These are phyloP conservation scores for Danio rerio DNA, from an alignment of 2,113 vertebrate genomes.

Conservation along the genomic window DNA sequence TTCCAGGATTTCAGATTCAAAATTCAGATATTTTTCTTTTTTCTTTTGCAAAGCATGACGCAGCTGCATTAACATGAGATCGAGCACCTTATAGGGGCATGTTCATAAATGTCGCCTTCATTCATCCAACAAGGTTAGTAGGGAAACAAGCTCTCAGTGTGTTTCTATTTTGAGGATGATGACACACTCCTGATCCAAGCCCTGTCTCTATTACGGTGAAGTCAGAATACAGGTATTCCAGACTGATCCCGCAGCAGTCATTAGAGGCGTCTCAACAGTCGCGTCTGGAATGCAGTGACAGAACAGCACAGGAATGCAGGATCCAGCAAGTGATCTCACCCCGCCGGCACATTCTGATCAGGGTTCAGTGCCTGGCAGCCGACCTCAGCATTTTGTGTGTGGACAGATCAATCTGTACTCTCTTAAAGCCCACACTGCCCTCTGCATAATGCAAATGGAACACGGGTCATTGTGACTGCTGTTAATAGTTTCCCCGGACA, in stretches of 20 bases:
- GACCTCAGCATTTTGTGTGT: conserved; percentile 1
- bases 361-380: conserved; percentile 32
- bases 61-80: background rate
- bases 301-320: conserved; percentile 41
- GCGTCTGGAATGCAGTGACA: conserved; percentile 50
- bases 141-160: background rate
- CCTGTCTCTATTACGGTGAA: background rate
- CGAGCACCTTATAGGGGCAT: background rate
- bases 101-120: background rate
- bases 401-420: conserved; percentile 28
- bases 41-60: background rate
- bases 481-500: background rate
- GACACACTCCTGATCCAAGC: conserved; percentile 1
- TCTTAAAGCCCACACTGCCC: conserved; percentile 30
- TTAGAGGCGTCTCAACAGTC: background rate
- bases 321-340: conserved; percentile 42
- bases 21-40: too few species aligned
- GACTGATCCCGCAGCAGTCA: conserved; percentile 24
- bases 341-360: conserved; percentile 32
- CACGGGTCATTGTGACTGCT: conserved; percentile 23
- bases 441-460: conserved; percentile 10
- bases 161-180: conserved; percentile 6
- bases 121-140: conserved; percentile 8
- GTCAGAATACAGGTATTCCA: background rate
- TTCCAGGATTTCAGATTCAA: too few species aligned